A percentile compares a stretch with the other conserved stretches of the same genome.
Evolutionary conservation across 2,113 vertebrate species (phyloP).

Genomic region (Amazona guildingii): DNA sequence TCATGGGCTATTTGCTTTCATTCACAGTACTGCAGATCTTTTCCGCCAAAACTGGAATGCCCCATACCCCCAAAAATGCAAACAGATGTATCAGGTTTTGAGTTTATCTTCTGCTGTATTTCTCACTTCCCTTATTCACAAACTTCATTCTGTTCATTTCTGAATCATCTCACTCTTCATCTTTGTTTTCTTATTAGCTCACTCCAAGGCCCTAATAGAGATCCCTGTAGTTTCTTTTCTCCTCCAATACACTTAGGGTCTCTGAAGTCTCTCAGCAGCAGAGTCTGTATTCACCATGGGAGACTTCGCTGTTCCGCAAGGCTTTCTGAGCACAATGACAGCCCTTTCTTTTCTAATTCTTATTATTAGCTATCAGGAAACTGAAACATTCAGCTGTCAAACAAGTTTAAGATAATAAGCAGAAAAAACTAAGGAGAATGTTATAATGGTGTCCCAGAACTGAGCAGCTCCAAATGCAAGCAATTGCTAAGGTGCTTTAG

Average conservation of each 20-base stretch:
- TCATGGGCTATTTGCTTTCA: background rate
- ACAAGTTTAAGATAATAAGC: background rate
- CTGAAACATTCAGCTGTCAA: background rate
- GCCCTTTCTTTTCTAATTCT: background rate
- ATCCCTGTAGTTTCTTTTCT: background rate
- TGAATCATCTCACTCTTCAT: background rate
- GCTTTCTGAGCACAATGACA: background rate
- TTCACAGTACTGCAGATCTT: background rate
- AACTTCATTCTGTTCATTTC: background rate
- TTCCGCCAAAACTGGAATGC: background rate
- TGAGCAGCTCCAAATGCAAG: too few species aligned
- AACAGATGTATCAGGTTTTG: background rate
- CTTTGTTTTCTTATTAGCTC: background rate
- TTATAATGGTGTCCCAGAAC: background rate
- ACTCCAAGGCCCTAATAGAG: background rate
- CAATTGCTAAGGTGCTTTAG: too few species aligned
- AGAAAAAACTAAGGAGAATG: background rate
- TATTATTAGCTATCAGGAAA: background rate
- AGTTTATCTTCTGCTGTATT: background rate
- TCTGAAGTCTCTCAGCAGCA: background rate
- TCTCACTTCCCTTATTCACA: background rate
- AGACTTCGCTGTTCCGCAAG: background rate
- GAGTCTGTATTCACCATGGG: background rate
- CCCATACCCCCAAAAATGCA: background rate
- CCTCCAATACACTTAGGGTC: fast-evolving